A percentile compares a stretch with the other conserved stretches of the same genome.
phyloP scores from a whole-genome alignment of 2,113 vertebrate species.

The Orycteropus afer region DNA sequence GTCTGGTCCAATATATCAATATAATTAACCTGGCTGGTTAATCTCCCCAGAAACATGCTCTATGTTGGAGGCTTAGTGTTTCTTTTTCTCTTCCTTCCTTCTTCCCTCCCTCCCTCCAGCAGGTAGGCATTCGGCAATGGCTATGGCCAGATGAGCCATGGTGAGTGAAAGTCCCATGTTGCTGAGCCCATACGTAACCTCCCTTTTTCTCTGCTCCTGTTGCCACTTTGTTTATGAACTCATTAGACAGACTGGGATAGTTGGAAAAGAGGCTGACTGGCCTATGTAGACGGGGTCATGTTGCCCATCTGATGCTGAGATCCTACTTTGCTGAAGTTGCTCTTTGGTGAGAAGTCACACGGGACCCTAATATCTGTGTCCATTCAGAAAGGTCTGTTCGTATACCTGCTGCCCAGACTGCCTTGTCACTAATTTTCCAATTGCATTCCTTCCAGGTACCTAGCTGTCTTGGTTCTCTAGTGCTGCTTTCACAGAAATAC shows the following conservation, averaged over 20 bases:
- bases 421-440: too few relatives aligned
- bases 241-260: neutral
- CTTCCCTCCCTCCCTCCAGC: neutral
- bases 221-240: neutral
- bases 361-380: neutral
- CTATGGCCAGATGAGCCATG: neutral
- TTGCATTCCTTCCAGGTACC: too few relatives aligned
- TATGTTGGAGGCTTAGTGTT: neutral
- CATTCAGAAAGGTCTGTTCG: neutral
- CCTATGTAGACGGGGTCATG: neutral
- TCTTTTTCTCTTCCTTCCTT: neutral
- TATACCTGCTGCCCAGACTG: too few relatives aligned
- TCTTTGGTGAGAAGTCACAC: neutral
- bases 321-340: neutral
- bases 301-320: neutral
- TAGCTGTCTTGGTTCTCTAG: too few relatives aligned
- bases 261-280: neutral
- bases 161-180: neutral
- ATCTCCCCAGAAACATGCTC: neutral
- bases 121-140: too few relatives aligned
- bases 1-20: neutral
- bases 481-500: neutral
- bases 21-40: neutral
- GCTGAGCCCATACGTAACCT: neutral
- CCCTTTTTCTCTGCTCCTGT: neutral